Percentiles rank a stretch among this genome's conserved stretches.
Conservation (phyloP, 2,888 invertebrate genomes). For the Xestia rhomboidea region DNA sequence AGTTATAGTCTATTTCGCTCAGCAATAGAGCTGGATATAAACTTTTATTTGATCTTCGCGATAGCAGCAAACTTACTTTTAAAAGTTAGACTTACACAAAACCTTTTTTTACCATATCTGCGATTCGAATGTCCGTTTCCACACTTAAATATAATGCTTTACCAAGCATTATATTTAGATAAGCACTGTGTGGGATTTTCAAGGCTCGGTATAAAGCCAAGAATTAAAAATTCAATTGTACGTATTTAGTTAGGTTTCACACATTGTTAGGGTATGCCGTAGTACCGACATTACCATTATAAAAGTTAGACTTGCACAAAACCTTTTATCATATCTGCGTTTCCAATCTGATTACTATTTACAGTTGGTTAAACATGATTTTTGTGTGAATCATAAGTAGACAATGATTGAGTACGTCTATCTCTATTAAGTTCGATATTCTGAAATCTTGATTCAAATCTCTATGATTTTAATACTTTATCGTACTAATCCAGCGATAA, state of each 20-base stretch:
- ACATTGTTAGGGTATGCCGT: not conserved
- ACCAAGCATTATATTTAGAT: too few species aligned
- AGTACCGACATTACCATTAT: not conserved
- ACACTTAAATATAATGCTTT: not conserved
- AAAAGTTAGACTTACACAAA: not conserved
- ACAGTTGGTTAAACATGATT: not conserved
- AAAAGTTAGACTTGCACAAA: not conserved
- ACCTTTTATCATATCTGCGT: not conserved
- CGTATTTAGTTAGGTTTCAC: not conserved
- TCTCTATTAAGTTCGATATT: not conserved
- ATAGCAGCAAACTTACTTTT: slow-evolving; percentile 16
- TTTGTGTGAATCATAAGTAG: not conserved
- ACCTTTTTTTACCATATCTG: not conserved
- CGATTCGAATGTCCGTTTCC: not conserved
- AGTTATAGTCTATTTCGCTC: slow-evolving; percentile 12
- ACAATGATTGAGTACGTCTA: not conserved
- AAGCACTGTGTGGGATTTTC: too few species aligned
- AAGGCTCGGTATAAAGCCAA: not conserved
- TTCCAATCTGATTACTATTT: not conserved
- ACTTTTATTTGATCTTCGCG: slow-evolving; percentile 38
- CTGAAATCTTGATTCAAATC: not conserved
- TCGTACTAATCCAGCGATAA: not conserved
- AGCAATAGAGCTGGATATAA: slow-evolving; percentile 23
- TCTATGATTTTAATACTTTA: not conserved
- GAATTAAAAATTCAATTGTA: not conserved